phyloP scores from a whole-genome alignment of 2,113 vertebrate species.

The Oostethus manadensis region DNA sequence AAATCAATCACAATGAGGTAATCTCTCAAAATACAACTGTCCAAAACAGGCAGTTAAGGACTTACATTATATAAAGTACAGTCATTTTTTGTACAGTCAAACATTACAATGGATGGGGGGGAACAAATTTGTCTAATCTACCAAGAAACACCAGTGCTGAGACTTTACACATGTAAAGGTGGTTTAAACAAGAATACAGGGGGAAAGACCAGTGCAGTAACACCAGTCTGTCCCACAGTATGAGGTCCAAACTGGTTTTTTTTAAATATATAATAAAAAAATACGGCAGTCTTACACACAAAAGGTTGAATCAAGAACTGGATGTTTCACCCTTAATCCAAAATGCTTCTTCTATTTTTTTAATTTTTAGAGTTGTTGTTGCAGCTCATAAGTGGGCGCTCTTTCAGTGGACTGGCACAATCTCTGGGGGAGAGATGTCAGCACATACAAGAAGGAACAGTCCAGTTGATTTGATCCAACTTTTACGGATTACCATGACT shows the following conservation, averaged over 20 bases:
- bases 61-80: conserved; percentile 69
- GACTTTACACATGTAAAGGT: conserved; percentile 70
- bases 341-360: no score
- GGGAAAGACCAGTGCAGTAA: conserved; percentile 51
- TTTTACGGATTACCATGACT: no score
- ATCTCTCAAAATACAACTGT: conserved; percentile 81
- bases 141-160: conserved; percentile 74
- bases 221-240: conserved; percentile 52
- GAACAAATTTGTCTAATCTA: conserved; percentile 64
- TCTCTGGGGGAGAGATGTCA: no score
- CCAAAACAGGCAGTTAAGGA: conserved; percentile 74
- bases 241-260: conserved; percentile 56
- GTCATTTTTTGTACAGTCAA: conserved; percentile 67
- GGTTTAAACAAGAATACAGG: conserved; percentile 39
- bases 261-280: no score
- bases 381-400: no score
- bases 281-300: background rate
- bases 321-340: no score
- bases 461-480: no score
- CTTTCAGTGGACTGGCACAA: no score
- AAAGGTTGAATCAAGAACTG: no score
- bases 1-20: conserved; percentile 75
- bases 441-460: no score
- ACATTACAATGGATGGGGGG: conserved; percentile 69
- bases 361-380: no score